These are phyloP conservation scores for Athene noctua DNA, from an alignment of 2,113 vertebrate species.

Conservation along the genomic window DNA sequence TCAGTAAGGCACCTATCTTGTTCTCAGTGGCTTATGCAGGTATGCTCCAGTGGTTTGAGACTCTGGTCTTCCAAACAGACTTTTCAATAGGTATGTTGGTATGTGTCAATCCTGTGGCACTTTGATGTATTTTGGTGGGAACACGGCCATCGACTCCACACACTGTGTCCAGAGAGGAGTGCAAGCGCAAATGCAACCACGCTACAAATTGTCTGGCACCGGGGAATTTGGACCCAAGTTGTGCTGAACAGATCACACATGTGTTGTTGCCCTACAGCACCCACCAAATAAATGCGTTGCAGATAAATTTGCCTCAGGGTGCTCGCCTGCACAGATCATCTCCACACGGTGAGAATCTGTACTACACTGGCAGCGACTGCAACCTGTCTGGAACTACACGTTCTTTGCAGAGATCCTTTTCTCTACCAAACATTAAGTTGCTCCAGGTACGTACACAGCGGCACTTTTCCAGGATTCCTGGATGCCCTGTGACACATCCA, in stretches of 20 bases:
- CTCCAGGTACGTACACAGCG: accelerated
- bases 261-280: not conserved
- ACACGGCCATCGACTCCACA: not conserved
- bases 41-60: not conserved
- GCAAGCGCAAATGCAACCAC: not conserved
- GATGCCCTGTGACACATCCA: not conserved
- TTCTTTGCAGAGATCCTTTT: not conserved
- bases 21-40: not conserved
- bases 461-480: not conserved
- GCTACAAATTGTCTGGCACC: not conserved
- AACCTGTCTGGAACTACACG: not conserved
- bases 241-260: not conserved
- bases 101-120: not conserved
- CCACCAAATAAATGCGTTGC: not conserved
- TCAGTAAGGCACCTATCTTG: not conserved
- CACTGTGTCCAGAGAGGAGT: not conserved
- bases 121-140: not conserved
- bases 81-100: not conserved
- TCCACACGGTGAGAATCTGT: not conserved
- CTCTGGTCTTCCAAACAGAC: not conserved
- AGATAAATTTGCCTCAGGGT: not conserved
- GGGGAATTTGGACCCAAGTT: not conserved
- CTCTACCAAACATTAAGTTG: not conserved
- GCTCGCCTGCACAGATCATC: not conserved
- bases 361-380: not conserved